Base-by-base conservation (phyloP, 2,113 vertebrate species). In the Burhinus bistriatus region DNA sequence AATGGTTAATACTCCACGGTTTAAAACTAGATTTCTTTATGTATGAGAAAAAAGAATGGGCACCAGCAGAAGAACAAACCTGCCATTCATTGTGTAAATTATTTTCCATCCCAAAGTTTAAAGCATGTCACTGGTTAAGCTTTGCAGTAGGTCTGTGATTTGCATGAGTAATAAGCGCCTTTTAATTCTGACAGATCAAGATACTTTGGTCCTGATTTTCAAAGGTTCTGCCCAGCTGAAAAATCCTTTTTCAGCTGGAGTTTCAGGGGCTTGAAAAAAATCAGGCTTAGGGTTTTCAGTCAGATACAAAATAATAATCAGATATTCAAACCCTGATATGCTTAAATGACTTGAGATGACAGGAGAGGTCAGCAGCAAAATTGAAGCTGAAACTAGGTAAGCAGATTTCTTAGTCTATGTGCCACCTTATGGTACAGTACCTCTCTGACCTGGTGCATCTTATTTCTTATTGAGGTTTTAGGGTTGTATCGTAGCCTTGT, bases 221-320 rank as follows among this genome's bases (percentile, higher is more conserved):
- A 87, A 94, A 95, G 27, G 17, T 93, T 64, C 34, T 95, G 82
- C 59, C 59, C 66, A 95, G 54, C 32, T 75, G 68, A 86, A 95
- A 82, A 71, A 65, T 42, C 89, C 57, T 84, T 34, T 51, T 82
- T 94, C 29, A 70, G 11, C 9, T 87, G 59, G 34, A 68, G 25
- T 83, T 89, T 77, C 44, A 58, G 22, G 15, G 30, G 12, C 29
- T 72, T 70, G 11, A 29, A 75, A 64, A 71, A 89, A 68, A 29
- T 59, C 29, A 30, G 10, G 29, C 72, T 81, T 61, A n/a, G 12
- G 54, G 14, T 17, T 89, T 89, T 77, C 51, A 73, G 32, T 68
- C 38, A 62, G 20, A 51, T 36, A n/a, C 8, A 87, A 70, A 75
- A 75, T 22, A 30, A 68, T 40, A 77, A 68, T 20, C 18, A 36